Evolutionary conservation across 2,888 invertebrate genomes (phyloP), one percentile per base, ranked within the genome.

Genomic region (Dryadula phaetusa): DNA sequence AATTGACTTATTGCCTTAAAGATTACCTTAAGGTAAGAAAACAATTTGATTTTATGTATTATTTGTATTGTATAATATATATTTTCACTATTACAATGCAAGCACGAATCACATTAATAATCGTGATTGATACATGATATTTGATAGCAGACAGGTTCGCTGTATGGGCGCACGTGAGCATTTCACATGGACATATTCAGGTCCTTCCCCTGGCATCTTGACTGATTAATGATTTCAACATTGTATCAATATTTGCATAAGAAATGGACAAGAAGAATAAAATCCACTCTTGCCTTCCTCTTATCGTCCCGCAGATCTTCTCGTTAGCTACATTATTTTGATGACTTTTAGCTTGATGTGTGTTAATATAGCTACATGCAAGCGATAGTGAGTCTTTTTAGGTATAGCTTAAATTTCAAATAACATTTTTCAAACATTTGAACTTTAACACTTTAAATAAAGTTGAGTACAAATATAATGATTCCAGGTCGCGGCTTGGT

Each of bases 161-260:
- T 53, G 52, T 64, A 64, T 47, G 40, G 32, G 49, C 70, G 72
- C 75, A 77, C 75, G 76, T 76, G 76, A 72, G 64, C 70, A 63
- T 74, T 73, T 74, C 71, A 72, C 64, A 70, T 72, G 70, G 70
- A 64, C 61, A 65, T 42, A 71, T 73, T 70, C 69, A 72, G 54
- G 58, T 58, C 62, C 74, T 75, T 77, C 83, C 85, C 83, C 78
- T 81, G 82, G 77, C 82, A 83, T 84, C 82, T 81, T 75, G 76
- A 75, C 80, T 92, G 92, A 92, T 92, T 92, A 92, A 92, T 92
- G 92, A 87, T 81, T 77, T 81, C 79, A 83, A 87, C 88, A 88
- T 82, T 90, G 87, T 86, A 81, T 88, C 87, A 92, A 92, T 92
- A 92, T 92, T 92, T 91, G 92, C 92, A 92, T 92, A 91, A 90